Evolutionary conservation across 2,888 invertebrate genomes (phyloP), one percentile per base, ranked within the genome.

Genomic region (Merodon equestris): DNA sequence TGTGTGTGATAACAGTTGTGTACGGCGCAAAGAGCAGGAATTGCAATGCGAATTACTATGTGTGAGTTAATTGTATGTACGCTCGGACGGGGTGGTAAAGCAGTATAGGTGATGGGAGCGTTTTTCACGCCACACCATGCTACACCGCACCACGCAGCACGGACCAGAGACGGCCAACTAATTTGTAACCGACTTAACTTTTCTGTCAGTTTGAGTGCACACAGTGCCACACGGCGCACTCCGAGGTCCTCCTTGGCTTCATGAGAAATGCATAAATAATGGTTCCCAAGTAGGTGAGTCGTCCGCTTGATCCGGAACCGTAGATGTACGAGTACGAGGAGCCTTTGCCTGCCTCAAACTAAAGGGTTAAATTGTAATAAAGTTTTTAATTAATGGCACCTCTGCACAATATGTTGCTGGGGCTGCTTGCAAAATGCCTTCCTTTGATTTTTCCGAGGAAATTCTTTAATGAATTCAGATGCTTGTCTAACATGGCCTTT

Each of bases 401-500:
- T 79, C 79, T 74, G 79, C 79, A 79, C 79, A 79, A 79, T 79
- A 79, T 79, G 79, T 79, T 79, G 68, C 74, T 74, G 64, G 56
- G 51, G 40, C 34, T 76, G 56, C 36, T 50, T 68, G 64, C 63
- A 74, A 74, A 74, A 68, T 74, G 74, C 74, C 74, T 74, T 64
- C 68, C 73, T 79, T 79, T 79, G 79, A 79, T 79, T 79, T 79
- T 79, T 79, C 77, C 72, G 54, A 79, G 81, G 81, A 81, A 81
- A 81, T 81, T 81, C 81, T 71, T 81, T 81, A 81, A 81, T 81
- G 81, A 81, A 81, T 81, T 81, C 81, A 81, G 81, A 81, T 81
- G 75, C 66, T 81, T 81, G 81, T 81, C 81, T 81, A 66, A 81
- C 81, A 81, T 75, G 81, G 70, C 64, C 75, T 81, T 81, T 81